Conservation (phyloP, 2,888 invertebrate genomes). For the Dromius quadrimaculatus region DNA sequence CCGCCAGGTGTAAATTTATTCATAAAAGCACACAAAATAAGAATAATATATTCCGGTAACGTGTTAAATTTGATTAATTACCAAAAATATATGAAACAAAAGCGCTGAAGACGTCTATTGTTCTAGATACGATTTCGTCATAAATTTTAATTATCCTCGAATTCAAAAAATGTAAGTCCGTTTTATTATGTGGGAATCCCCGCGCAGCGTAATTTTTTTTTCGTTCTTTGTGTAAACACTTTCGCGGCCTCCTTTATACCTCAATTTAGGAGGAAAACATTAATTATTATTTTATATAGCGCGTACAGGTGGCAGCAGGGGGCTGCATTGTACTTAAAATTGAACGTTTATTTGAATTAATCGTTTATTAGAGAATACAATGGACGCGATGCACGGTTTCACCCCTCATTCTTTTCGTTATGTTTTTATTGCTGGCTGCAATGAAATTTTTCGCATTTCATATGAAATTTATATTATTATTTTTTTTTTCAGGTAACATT, state of each 20-base stretch:
- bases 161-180: slow-evolving; percentile 50
- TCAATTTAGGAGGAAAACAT: slow-evolving; percentile 48
- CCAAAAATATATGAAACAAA: slow-evolving; percentile 50
- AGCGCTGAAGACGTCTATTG: slow-evolving; percentile 39
- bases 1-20: slow-evolving; percentile 45
- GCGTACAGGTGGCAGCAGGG: slow-evolving; percentile 39
- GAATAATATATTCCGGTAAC: slow-evolving; percentile 45
- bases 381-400: slow-evolving; percentile 39
- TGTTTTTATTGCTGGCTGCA: background rate
- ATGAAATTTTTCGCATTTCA: slow-evolving; percentile 9
- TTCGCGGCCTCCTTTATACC: slow-evolving; percentile 45
- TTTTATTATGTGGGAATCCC: slow-evolving; percentile 48
- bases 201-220: slow-evolving; percentile 38
- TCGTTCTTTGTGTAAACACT: slow-evolving; percentile 50
- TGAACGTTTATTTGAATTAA: slow-evolving; percentile 63
- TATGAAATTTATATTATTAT: no score
- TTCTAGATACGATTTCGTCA: slow-evolving; percentile 50
- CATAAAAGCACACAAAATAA: slow-evolving; percentile 28
- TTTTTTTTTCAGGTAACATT: no score
- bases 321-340: slow-evolving; percentile 59
- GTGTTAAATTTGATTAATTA: slow-evolving; percentile 51
- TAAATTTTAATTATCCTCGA: slow-evolving; percentile 51
- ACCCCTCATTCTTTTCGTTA: slow-evolving; percentile 28
- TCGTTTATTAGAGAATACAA: slow-evolving; percentile 58
- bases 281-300: slow-evolving; percentile 51